Base-by-base conservation (phyloP, 2,113 vertebrate genomes). In the Chaetorhynchus papuensis region DNA sequence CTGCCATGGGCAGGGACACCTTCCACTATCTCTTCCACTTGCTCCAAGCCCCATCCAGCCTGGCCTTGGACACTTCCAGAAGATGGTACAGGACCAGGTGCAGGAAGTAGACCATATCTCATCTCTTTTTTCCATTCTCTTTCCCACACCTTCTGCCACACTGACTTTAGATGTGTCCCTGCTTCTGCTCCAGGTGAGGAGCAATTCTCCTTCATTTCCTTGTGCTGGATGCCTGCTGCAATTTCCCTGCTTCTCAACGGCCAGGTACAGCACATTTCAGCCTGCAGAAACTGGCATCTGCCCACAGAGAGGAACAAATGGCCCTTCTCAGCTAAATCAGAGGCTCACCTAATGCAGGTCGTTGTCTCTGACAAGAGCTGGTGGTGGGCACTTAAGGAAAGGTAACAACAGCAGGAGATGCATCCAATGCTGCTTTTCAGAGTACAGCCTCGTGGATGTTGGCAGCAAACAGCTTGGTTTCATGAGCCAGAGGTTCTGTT, bases 401-500 rank as follows among this genome's bases (percentile, higher is more conserved):
- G 88, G 65, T 64, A 74, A 17, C 77, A 83, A 20, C 86, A 88
- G 66, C 45, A 79, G 56, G 77, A 93, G 56, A 82, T 65, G 44
- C 82, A 82, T 37, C 70, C 82, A 53, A 66, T 31, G 88, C 37
- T 72, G 70, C 85, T 93, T 89, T 85, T 93, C 72, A 53, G 66
- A 64, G 81, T 4, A n/a, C 60, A 78, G 44, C 74, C 56, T 75
- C 57, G 7, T 1, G 3, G 82, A 65, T 72, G 87, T 88, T 93
- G 90, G 85, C 92, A 97, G 90, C 45, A 76, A 69, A 61, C 41
- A 54, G 42, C 59, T 88, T 61, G n/a, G 45, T 56, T 77, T 88
- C 39, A 7, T 2, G 13, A 94, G 94, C 85, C 95, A 94, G 57
- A 65, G 88, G 61, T 77, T 95, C 86, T 61, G 41, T 83, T 93